A percentile compares a stretch with the other conserved stretches of the same genome.
Conservation (phyloP, 2,888 invertebrate species). For the Eupithecia subumbrata region DNA sequence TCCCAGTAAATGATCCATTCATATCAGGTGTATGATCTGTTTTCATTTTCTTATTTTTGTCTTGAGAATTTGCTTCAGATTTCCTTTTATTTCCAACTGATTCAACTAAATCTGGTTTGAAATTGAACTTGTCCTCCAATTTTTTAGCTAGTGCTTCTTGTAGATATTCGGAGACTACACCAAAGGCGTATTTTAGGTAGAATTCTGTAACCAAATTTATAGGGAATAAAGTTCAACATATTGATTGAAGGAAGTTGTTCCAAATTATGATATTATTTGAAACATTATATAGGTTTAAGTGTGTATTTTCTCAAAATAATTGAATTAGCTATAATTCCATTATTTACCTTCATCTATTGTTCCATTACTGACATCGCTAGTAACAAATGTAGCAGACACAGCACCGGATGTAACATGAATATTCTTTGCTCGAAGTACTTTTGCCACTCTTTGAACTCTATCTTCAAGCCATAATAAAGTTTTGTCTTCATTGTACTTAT, state of each 20-base stretch:
- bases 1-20: conserved; percentile 57
- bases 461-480: conserved; percentile 89
- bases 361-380: conserved; percentile 84
- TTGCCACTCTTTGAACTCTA: conserved; percentile 87
- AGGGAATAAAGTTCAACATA: too few species aligned
- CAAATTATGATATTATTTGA: too few species aligned
- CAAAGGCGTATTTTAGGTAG: conserved; percentile 89
- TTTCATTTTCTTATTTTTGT: conserved; percentile 72
- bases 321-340: background rate
- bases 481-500: conserved; percentile 92
- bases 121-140: conserved; percentile 86
- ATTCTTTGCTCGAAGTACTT: conserved; percentile 86
- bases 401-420: conserved; percentile 90
- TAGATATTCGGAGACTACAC: conserved; percentile 91
- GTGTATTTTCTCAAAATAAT: too few species aligned
- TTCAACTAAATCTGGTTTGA: conserved; percentile 85
- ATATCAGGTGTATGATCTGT: conserved; percentile 62
- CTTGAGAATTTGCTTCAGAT: conserved; percentile 67
- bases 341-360: conserved; percentile 81
- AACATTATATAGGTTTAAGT: too few species aligned
- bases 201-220: conserved; percentile 75
- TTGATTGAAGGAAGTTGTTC: too few species aligned
- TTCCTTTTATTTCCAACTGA: conserved; percentile 82
- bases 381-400: conserved; percentile 90
- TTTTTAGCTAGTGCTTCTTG: conserved; percentile 86